Base-by-base conservation (phyloP, 2,113 vertebrate genomes). In the Hypocryptadius cinnamomeus region DNA sequence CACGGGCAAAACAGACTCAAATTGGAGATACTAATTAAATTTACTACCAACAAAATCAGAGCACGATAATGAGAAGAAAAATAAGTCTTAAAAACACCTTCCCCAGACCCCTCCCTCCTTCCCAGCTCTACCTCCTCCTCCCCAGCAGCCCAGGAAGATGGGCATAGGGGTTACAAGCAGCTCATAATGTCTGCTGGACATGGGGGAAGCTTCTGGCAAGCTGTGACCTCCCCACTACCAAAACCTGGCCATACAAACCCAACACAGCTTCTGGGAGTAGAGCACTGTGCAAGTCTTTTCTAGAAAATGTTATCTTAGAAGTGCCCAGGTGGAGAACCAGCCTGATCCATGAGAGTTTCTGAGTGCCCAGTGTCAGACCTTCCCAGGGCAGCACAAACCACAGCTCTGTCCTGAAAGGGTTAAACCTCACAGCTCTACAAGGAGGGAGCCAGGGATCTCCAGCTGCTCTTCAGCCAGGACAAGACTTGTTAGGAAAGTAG, bases 1-100 rank as follows among this genome's bases (percentile, higher is more conserved):
- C 33, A 51, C 0, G 0, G 39, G 45, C 10, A 61, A 22, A 22
- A 39, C 15, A 77, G 39, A 33, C 22, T 69, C 1, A 1, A 68
- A 51, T 51, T 51, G 6, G 53, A 60, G 64, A 60, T 15, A 51
- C 9, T 33, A 19, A 27, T 2, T 60, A 18, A 51, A 20, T 53
- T 69, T 60, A 39, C 37, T 45, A 16, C 18, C 23, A 39, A 45
- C 15, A 23, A 61, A 53, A 45, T 78, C 72, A 53, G 28, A 53
- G 39, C 45, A 45, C 1, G 1, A 11, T 60, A 51, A 33, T 16
- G 23, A 60, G 28, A 78, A 53, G 19, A 28, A 69, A 78, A 69
- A 13, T 17, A 42, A 76, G 45, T 20, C 33, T 51, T 39, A 12
- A 22, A 44, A 86, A 11, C 45, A 15, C 33, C 5, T 45, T 85